A percentile compares a stretch with the other conserved stretches of the same genome.
Evolutionary conservation across 2,113 vertebrate species (phyloP).

Genomic region (Serinus canaria): DNA sequence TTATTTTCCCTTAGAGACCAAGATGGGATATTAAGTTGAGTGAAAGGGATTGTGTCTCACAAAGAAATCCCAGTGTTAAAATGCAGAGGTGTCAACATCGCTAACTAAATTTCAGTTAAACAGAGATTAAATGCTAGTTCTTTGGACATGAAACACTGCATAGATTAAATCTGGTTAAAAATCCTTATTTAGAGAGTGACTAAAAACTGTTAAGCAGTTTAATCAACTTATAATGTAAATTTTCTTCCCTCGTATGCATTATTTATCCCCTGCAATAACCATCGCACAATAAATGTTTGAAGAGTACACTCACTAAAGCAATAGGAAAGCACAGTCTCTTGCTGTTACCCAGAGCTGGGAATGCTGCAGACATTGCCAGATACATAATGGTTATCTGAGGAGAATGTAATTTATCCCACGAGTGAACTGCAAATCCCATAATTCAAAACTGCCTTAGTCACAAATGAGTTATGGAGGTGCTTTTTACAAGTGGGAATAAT

Average conservation of each 20-base stretch:
- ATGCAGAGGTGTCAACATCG: conserved; percentile 88
- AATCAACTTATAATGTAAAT: conserved; percentile 80
- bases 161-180: conserved; percentile 83
- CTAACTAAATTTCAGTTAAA: conserved; percentile 95
- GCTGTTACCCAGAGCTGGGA: conserved; percentile 44
- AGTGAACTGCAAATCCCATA: conserved; percentile 48
- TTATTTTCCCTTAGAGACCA: conserved; percentile 98
- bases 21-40: conserved; percentile 96
- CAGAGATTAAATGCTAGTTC: conserved; percentile 89
- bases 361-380: conserved; percentile 50
- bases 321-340: conserved; percentile 42
- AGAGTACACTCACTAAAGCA: conserved; percentile 27
- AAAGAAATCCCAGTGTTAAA: conserved; percentile 89
- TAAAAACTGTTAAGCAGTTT: conserved; percentile 84
- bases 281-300: conserved; percentile 44
- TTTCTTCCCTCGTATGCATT: conserved; percentile 75
- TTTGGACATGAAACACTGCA: conserved; percentile 81
- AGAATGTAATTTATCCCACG: conserved; percentile 50
- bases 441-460: conserved; percentile 32
- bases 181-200: conserved; percentile 82
- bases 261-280: conserved; percentile 66
- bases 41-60: conserved; percentile 90
- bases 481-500: conserved; percentile 50
- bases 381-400: conserved; percentile 46
- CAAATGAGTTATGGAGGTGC: conserved; percentile 43